These are phyloP conservation scores for Hippocampus comes DNA, from an alignment of 2,113 vertebrate genomes.

Conservation along the genomic window DNA sequence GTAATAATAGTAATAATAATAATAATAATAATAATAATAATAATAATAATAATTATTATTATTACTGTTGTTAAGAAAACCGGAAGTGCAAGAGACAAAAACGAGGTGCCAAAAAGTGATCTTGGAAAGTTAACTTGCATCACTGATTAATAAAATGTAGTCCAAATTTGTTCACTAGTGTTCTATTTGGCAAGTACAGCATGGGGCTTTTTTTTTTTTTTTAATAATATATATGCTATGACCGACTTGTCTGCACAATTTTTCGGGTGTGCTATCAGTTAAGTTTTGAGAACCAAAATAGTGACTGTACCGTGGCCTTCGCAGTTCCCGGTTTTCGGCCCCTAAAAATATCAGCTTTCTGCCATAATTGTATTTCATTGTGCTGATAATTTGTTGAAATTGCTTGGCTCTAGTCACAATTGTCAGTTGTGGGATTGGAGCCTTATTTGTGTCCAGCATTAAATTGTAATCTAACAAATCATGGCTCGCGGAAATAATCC, in stretches of 20 bases:
- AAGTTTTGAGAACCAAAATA: background rate
- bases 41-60: no score
- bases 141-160: no score
- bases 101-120: no score
- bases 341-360: background rate
- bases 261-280: background rate
- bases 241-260: background rate
- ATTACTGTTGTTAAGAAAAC: no score
- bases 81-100: no score
- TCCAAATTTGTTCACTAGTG: no score
- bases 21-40: no score
- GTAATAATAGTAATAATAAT: no score
- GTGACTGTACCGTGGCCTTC: background rate
- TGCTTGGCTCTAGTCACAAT: constrained; percentile 17
- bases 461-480: constrained; percentile 46
- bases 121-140: no score
- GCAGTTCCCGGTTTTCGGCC: background rate
- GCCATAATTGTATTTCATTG: constrained; percentile 22
- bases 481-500: constrained; percentile 39
- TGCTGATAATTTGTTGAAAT: constrained; percentile 36
- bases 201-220: no score
- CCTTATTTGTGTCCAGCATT: constrained; percentile 34
- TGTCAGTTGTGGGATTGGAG: constrained; percentile 10
- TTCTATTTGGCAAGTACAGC: no score
- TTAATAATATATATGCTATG: background rate